Percentiles rank a stretch among this genome's conserved stretches.
Conservation (phyloP, 2,113 vertebrate genomes). For the Spheniscus mendiculus region DNA sequence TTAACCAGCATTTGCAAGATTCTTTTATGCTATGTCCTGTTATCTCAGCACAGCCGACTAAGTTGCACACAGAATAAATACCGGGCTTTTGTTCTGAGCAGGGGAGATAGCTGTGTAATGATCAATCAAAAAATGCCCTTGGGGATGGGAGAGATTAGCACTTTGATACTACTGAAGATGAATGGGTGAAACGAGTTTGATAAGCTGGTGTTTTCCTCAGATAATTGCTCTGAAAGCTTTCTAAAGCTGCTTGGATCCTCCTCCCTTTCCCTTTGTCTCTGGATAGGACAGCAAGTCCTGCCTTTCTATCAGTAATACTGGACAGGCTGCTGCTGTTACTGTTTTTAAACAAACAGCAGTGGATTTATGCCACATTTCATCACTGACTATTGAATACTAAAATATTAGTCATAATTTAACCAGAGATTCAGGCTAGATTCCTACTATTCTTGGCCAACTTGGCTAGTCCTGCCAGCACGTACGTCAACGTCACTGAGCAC, state of each 20-base stretch:
- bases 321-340: neutral
- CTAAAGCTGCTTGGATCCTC: neutral
- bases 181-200: conserved; percentile 56
- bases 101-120: neutral
- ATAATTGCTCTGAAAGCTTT: neutral
- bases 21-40: neutral
- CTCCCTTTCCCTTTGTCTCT: neutral
- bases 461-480: neutral
- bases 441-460: neutral
- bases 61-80: neutral
- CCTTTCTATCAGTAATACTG: neutral
- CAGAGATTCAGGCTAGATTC: neutral
- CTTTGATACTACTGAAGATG: conserved; percentile 57
- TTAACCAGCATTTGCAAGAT: neutral
- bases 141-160: conserved; percentile 26
- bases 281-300: neutral
- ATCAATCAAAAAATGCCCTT: conserved; percentile 56
- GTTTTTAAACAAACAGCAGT: neutral
- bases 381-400: neutral
- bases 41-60: neutral
- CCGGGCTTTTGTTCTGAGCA: neutral
- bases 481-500: fast-evolving
- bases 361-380: neutral
- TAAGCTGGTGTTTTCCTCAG: conserved; percentile 38
- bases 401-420: neutral